phyloP scores from a whole-genome alignment of 2,888 invertebrate species.

The Rutpela maculata region DNA sequence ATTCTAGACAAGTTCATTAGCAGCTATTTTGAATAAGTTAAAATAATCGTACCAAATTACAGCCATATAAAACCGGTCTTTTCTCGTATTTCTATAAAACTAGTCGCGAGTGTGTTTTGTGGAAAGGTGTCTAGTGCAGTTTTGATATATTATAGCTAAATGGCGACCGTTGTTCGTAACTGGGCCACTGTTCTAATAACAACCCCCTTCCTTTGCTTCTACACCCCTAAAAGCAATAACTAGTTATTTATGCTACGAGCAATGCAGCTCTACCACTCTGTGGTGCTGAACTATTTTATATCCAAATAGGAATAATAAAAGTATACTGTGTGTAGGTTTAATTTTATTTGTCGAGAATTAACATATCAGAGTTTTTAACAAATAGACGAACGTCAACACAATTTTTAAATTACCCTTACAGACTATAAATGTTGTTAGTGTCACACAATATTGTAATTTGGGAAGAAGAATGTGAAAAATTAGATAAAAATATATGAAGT shows the following conservation, averaged over 20 bases:
- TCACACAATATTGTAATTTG: too few relatives aligned
- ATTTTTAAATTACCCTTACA: not conserved
- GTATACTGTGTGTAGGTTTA: constrained; percentile 5
- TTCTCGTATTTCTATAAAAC: constrained; percentile 36
- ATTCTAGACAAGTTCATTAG: constrained; percentile 19
- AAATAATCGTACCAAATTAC: constrained; percentile 32
- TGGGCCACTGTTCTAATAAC: constrained; percentile 59
- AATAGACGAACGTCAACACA: not conserved
- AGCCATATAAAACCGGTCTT: constrained; percentile 17
- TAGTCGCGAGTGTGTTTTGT: constrained; percentile 55
- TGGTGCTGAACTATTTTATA: constrained; percentile 31
- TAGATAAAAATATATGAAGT: too few relatives aligned
- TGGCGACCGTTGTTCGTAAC: constrained; percentile 59
- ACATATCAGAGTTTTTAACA: not conserved
- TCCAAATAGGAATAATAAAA: constrained; percentile 25
- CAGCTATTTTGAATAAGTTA: constrained; percentile 28
- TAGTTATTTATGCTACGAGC: constrained; percentile 41
- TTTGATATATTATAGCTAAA: constrained; percentile 58
- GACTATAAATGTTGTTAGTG: too few relatives aligned
- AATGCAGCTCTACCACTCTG: constrained; percentile 40
- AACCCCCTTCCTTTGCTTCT: constrained; percentile 25
- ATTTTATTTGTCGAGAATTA: constrained; percentile 1
- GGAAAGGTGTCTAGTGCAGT: constrained; percentile 58
- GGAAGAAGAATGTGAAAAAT: too few relatives aligned
- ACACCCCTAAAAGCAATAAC: constrained; percentile 42